Percentiles rank a stretch among this genome's conserved stretches.
Evolutionary conservation across 30 jellyfish, hydroid and myxozoan genomes (phyloP).

Genomic region (Haliclystus octoradiatus): DNA sequence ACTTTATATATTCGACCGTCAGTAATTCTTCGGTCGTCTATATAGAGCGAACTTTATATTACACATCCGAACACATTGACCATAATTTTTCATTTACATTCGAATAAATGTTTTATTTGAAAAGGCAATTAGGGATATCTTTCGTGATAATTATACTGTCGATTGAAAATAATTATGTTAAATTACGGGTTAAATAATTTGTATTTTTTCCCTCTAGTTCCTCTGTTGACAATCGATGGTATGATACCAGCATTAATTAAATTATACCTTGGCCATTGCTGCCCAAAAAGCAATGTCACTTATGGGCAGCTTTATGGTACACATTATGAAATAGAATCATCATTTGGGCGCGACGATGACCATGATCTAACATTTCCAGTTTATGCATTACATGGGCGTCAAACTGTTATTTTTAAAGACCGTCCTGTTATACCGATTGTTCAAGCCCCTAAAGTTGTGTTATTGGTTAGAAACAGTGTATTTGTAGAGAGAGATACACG

Average conservation of each 20-base stretch:
- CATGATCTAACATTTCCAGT: conserved; percentile 79
- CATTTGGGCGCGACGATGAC: conserved; percentile 35
- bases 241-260: conserved; percentile 52
- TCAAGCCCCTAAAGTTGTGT: conserved; percentile 78
- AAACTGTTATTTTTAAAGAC: conserved; percentile 48
- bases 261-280: conserved; percentile 40
- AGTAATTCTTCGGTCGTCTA: no score
- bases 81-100: no score
- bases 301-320: conserved; percentile 50
- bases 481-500: conserved; percentile 66
- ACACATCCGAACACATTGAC: no score
- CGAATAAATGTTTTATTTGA: no score
- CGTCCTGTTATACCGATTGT: conserved; percentile 78
- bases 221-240: conserved; percentile 48
- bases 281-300: conserved; percentile 58
- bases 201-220: conserved; percentile 6
- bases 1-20: no score
- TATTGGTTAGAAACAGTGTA: conserved; percentile 66
- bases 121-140: no score
- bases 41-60: no score
- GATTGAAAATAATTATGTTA: not conserved
- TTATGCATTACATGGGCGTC: conserved; percentile 66
- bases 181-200: not conserved
- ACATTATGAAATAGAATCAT: conserved; percentile 46
- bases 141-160: no score